A percentile compares a stretch with the other conserved stretches of the same genome.
Evolutionary conservation across 1,140 invertebrate genomes (phyloP).

Genomic region (Helicoverpa zea): DNA sequence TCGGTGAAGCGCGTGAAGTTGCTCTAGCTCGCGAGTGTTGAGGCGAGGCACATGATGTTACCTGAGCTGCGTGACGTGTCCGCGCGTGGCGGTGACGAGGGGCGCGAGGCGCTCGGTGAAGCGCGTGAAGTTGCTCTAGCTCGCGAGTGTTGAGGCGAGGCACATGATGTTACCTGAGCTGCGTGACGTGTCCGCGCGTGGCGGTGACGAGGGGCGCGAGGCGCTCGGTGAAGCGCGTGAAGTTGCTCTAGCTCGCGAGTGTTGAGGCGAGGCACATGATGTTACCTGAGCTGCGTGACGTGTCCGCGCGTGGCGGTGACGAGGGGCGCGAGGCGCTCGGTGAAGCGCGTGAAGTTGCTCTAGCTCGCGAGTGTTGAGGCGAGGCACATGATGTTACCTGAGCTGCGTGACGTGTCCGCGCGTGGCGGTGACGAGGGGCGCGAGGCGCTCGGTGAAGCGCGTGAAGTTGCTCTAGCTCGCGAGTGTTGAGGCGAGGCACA

Average conservation of each 20-base stretch:
- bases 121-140: constrained; percentile 96
- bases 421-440: constrained; percentile 89
- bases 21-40: constrained; percentile 96
- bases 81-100: constrained; percentile 85
- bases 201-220: constrained; percentile 90
- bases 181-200: constrained; percentile 75
- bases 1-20: constrained; percentile 96
- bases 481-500: no score
- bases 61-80: constrained; percentile 80
- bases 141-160: no score
- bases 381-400: constrained; percentile 74
- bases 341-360: constrained; percentile 97
- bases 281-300: constrained; percentile 78
- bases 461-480: constrained; percentile 97
- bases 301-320: constrained; percentile 76
- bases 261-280: no score
- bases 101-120: constrained; percentile 95
- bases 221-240: constrained; percentile 94
- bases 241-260: constrained; percentile 97
- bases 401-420: constrained; percentile 78
- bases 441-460: constrained; percentile 93
- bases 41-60: no score
- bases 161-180: constrained; percentile 76
- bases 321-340: constrained; percentile 94
- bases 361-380: no score